Base-by-base conservation (phyloP, 1,140 invertebrate genomes). In the Drosophila micromelanica region DNA sequence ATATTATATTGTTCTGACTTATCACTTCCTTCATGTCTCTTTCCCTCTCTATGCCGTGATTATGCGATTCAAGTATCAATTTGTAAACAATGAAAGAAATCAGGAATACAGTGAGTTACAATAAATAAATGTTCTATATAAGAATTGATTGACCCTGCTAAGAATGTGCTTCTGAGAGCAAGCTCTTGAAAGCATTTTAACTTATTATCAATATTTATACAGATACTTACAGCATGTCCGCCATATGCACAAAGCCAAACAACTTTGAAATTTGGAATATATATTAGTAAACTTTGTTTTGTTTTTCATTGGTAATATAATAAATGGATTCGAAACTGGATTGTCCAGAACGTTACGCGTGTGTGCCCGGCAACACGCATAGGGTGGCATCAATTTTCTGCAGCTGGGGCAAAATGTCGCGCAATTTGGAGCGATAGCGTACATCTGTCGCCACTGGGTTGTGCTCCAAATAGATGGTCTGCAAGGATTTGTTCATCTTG, bases 361-460 rank as follows among this genome's bases (percentile, higher is more conserved):
- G 76, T 38, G 94, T 94, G 11, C 54, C 70, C 4, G 81, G 78
- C 46, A 81, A 32, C 40, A 71, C 69, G 93, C 97, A 98, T 70
- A 98, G 92, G 32, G 98, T 99, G 6, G 98, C 98, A 94, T 99
- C 99, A 73, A 99, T 97, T 92, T 99, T 98, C 54, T 94, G 94
- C 17, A 99, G 93, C 87, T 96, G 96, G 0, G 98, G 98, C 17
- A 98, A 92, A 7, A 96, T 94, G 40, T 99, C 91, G 92, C 97
- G 99, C 15, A 99, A 94, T 93, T 99, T 99, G 75, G 97, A 94
- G 68, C 98, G 93, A 90, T 99, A 99, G 73, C 95, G 96, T 0
- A 96, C 93, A 92, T 98, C 97, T 13, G 95, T 94, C 0, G 95
- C 95, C 2, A 99, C 92, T 0, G 98, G 98, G 94, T 99, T 99